A percentile compares a stretch with the other conserved stretches of the same genome.
Conservation (phyloP, 2,888 invertebrate species). For the Machimus atricapillus region DNA sequence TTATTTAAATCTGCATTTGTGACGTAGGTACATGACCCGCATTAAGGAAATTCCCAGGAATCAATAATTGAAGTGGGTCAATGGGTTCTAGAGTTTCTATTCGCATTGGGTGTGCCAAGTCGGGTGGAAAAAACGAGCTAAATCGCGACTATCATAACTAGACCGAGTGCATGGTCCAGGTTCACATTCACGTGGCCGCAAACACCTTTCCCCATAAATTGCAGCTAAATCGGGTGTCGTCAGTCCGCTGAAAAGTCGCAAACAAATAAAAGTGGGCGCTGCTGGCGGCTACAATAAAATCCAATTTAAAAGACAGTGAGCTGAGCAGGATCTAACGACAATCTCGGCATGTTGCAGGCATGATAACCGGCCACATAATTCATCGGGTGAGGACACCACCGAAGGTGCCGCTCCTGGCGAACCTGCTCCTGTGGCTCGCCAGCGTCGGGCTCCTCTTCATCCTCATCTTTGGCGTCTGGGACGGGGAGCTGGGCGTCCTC, state of each 20-base stretch:
- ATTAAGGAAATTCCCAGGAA: background rate
- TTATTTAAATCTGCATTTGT: background rate
- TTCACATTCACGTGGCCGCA: background rate
- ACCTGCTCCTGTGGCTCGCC: constrained; percentile 68
- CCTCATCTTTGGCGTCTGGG: constrained; percentile 74
- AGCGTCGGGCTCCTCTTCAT: constrained; percentile 68
- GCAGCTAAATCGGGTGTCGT: background rate
- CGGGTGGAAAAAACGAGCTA: background rate
- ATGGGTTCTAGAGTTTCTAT: background rate
- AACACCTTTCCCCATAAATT: background rate
- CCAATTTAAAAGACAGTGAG: background rate
- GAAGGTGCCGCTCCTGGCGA: constrained; percentile 66
- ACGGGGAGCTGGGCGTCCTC: constrained; percentile 70
- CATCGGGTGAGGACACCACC: constrained; percentile 73
- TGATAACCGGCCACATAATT: constrained; percentile 76
- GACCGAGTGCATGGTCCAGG: background rate
- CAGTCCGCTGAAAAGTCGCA: background rate
- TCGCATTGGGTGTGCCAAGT: background rate
- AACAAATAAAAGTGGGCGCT: background rate
- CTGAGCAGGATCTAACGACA: background rate
- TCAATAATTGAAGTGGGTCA: background rate
- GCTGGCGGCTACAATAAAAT: background rate
- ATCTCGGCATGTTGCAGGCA: constrained; percentile 61
- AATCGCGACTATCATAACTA: background rate
- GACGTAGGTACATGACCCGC: background rate